These are phyloP conservation scores for Caenorhabditis sp. DNA, from an alignment of 2,888 invertebrate species.

Conservation along the genomic window DNA sequence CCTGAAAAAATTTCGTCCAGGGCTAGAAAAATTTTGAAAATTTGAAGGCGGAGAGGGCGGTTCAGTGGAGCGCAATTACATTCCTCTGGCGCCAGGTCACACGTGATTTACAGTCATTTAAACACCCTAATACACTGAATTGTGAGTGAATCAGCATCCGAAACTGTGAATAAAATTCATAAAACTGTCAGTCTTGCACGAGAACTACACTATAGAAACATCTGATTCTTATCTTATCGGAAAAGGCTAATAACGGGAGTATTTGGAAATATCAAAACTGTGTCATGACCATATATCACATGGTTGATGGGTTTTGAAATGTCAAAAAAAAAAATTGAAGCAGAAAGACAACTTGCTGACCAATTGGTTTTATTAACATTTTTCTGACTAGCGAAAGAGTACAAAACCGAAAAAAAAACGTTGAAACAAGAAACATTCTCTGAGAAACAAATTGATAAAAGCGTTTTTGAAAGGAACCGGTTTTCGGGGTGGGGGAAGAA, in stretches of 20 bases:
- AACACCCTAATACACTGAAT: too few relatives aligned
- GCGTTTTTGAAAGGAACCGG: not conserved
- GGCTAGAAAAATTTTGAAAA: too few relatives aligned
- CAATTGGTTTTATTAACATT: not conserved
- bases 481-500: not conserved
- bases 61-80: too few relatives aligned
- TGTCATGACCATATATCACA: slow-evolving; percentile 26
- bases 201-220: slow-evolving; percentile 1
- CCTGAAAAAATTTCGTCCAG: too few relatives aligned
- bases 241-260: too few relatives aligned
- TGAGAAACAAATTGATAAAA: slow-evolving; percentile 5
- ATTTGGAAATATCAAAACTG: not conserved
- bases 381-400: not conserved
- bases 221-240: not conserved
- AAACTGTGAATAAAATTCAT: too few relatives aligned
- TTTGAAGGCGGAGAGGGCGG: too few relatives aligned
- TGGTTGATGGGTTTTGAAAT: not conserved
- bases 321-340: not conserved
- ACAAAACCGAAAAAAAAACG: not conserved
- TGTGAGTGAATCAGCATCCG: too few relatives aligned
- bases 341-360: not conserved
- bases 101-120: too few relatives aligned
- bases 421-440: not conserved
- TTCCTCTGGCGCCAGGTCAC: too few relatives aligned
- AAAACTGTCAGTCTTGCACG: too few relatives aligned